Percentiles rank a stretch among this genome's conserved stretches.
Conservation (phyloP, 2,113 vertebrate species). For the Benitochromis conjunctus region DNA sequence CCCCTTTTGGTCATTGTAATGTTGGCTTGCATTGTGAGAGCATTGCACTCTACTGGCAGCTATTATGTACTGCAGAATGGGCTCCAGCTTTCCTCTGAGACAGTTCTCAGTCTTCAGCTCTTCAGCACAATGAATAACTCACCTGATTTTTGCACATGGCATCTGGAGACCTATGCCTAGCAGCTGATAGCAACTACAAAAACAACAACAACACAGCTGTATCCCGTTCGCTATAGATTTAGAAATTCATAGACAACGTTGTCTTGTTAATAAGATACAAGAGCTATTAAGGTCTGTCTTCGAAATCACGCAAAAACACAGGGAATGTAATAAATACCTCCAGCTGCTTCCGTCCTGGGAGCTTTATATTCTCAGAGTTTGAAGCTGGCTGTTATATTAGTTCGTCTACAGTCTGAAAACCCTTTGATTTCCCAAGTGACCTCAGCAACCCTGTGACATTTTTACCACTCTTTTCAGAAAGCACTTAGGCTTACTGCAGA, state of each 20-base stretch:
- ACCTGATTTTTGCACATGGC: not conserved
- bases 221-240: not conserved
- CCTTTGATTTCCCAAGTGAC: conserved; percentile 15
- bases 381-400: not conserved
- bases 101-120: not conserved
- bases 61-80: conserved; percentile 30
- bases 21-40: conserved; percentile 21
- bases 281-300: not conserved
- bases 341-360: not conserved
- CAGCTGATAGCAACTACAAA: not conserved
- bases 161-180: not conserved
- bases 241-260: not conserved
- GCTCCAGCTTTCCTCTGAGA: not conserved
- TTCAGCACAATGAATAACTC: not conserved
- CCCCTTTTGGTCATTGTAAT: not conserved
- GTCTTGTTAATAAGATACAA: not conserved
- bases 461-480: not conserved
- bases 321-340: not conserved
- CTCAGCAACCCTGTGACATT: conserved; percentile 1
- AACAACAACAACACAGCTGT: conserved; percentile 3
- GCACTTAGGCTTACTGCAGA: not conserved
- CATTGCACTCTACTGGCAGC: conserved; percentile 65
- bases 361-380: not conserved
- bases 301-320: not conserved
- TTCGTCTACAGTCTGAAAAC: not conserved